Evolutionary conservation across 2,113 vertebrate species (phyloP), one percentile per base, ranked within the genome.

Genomic region (Erinaceus europaeus): DNA sequence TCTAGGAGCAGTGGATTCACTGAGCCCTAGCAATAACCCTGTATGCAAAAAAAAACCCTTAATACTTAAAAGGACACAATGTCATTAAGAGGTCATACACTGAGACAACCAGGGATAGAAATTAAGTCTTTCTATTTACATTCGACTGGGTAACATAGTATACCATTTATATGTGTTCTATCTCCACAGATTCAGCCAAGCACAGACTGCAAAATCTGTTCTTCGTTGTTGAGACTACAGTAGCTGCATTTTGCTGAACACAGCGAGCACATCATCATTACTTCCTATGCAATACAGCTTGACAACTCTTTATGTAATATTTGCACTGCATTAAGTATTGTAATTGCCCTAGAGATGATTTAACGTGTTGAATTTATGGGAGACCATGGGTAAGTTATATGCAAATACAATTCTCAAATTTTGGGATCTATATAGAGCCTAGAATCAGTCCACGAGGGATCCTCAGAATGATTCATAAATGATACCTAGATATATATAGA

Each of bases 81-180:
- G n/a, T n/a, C n/a, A n/a, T n/a, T n/a, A n/a, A n/a, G n/a, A n/a
- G n/a, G n/a, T n/a, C n/a, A n/a, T n/a, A n/a, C n/a, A n/a, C n/a
- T n/a, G n/a, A n/a, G n/a, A n/a, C n/a, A n/a, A n/a, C n/a, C n/a
- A n/a, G 5, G 1, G 6, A 46, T 4, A 10, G 34, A 59, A 17
- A 48, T 6, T 0, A 5, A 15, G 21, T 32, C 3, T 13, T 12
- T 69, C 25, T 6, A 1, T 17, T 8, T 23, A 14, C 2, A 10
- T 4, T 12, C 34, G 17, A 0, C 0, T 18, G 18, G 8, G 57
- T 10, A 12, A 3, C 36, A 1, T 2, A 3, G 36, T 38, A 25
- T 20, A 15, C n/a, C 32, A 14, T 9, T 36, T 36, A 2, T 36
- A 21, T 7, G 21, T 9, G 6, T 25, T 23, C 62, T 9, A 10